phyloP scores from a whole-genome alignment of 2,888 invertebrate genomes.

The Eristalinus sepulchralis region DNA sequence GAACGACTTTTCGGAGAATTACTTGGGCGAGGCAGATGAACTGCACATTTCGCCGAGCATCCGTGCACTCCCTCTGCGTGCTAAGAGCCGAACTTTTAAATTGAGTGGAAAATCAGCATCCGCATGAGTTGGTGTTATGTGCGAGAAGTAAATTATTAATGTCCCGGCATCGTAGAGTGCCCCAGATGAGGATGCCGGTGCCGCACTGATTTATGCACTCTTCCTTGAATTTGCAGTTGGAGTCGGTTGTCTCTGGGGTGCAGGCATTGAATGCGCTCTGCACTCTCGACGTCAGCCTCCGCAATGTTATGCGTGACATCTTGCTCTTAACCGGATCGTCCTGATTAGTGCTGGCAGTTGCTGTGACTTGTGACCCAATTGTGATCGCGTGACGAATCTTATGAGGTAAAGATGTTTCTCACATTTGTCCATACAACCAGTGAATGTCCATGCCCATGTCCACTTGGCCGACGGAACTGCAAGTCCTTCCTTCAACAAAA shows the following conservation, averaged over 20 bases:
- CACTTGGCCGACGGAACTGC: too few species aligned
- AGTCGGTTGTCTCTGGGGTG: background rate
- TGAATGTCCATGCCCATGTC: too few species aligned
- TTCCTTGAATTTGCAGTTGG: conserved; percentile 14
- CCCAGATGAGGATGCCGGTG: conserved; percentile 32
- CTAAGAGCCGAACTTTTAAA: conserved; percentile 60
- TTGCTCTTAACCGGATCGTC: background rate
- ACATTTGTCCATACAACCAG: too few species aligned
- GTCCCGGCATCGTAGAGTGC: background rate
- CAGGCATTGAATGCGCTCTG: background rate
- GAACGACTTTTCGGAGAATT: conserved; percentile 32
- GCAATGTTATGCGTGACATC: background rate
- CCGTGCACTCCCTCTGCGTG: conserved; percentile 25
- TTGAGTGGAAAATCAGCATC: conserved; percentile 65
- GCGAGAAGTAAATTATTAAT: conserved; percentile 58
- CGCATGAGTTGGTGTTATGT: conserved; percentile 64
- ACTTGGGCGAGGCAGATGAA: conserved; percentile 35
- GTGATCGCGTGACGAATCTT: too few species aligned
- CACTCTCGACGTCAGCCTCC: background rate
- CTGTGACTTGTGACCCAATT: too few species aligned
- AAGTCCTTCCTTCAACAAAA: too few species aligned
- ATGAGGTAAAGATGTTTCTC: too few species aligned
- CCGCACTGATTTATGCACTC: conserved; percentile 52
- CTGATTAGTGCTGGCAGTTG: too few species aligned
- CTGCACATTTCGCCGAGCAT: background rate